Percentiles rank a stretch among this genome's conserved stretches.
Conservation (phyloP, 2,797 vertebrate genomes). For the Pantherophis vulpinus region DNA sequence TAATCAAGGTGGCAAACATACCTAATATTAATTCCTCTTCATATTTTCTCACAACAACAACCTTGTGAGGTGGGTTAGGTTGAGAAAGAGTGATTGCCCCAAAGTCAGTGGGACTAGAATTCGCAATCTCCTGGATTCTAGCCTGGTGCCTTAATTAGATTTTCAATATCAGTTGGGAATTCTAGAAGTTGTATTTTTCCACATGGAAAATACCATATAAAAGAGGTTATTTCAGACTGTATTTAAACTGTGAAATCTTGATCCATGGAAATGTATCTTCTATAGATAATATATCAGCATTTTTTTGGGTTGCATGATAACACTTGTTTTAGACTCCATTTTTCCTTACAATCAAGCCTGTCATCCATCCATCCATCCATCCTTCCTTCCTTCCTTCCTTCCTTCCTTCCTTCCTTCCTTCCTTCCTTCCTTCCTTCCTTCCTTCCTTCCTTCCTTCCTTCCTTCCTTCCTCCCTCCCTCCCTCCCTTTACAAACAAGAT, state of each 20-base stretch:
- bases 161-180: background rate
- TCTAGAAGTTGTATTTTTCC: background rate
- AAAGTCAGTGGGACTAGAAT: background rate
- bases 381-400: too few species aligned
- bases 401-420: background rate
- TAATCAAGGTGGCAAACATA: background rate
- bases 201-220: background rate
- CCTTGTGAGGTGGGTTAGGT: background rate
- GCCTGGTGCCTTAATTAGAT: background rate
- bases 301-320: background rate
- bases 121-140: background rate
- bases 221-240: background rate
- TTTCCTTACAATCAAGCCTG: background rate
- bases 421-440: background rate
- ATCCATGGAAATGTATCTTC: background rate
- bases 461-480: background rate
- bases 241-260: background rate
- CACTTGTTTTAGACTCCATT: background rate
- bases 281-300: background rate
- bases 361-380: background rate
- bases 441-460: too few species aligned
- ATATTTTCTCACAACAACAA: background rate
- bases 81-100: background rate
- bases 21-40: background rate
- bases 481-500: background rate